phyloP scores from a whole-genome alignment of 2,113 vertebrate genomes.

The Otis tarda region DNA sequence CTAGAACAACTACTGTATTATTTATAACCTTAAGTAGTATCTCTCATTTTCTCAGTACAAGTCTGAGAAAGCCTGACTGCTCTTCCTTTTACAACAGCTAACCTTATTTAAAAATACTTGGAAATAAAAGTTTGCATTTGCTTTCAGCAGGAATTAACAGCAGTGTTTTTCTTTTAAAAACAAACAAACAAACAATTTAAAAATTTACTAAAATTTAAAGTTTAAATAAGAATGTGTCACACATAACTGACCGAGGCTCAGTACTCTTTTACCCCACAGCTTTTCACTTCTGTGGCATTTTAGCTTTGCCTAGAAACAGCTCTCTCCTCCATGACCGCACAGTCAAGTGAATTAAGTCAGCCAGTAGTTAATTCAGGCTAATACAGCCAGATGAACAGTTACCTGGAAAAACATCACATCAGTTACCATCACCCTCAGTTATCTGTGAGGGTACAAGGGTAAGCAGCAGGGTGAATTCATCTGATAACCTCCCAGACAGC shows the following conservation, averaged over 20 bases:
- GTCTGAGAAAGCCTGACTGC: neutral
- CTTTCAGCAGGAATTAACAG: neutral
- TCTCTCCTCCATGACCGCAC: neutral
- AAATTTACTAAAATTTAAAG: neutral
- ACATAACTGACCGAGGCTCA: neutral
- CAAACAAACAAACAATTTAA: no score
- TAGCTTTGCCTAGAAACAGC: neutral
- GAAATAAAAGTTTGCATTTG: neutral
- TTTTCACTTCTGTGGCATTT: neutral
- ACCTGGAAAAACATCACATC: neutral
- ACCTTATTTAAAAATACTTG: neutral
- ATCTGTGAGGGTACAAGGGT: neutral
- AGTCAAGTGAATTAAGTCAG: neutral
- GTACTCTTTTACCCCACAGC: neutral
- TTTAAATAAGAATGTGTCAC: neutral
- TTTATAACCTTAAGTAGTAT: neutral
- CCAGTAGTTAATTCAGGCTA: neutral
- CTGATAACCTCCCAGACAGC: neutral
- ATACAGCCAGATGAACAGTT: neutral
- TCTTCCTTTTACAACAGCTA: neutral
- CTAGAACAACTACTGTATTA: neutral
- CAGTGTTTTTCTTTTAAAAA: neutral
- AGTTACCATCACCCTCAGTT: neutral
- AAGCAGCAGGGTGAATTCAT: neutral
- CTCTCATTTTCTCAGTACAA: neutral